Evolutionary conservation across 92 coral and sea anemone species (phyloP).

Genomic region (Pocillopora grandis): DNA sequence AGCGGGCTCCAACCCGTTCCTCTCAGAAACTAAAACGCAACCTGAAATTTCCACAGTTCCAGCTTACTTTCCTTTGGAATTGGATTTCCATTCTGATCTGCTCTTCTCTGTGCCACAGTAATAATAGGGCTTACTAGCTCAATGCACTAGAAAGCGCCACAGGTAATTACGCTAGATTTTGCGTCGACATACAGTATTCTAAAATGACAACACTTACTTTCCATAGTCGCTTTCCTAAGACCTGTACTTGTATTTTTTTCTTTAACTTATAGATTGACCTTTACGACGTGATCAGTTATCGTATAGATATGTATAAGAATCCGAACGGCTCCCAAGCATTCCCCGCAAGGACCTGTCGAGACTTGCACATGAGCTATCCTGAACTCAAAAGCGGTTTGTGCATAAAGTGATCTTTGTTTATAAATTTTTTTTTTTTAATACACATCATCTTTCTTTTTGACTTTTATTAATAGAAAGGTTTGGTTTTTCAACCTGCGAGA

Average conservation of each 20-base stretch:
- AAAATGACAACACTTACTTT: too few relatives aligned
- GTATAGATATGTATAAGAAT: constrained; percentile 74
- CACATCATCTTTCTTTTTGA: not conserved
- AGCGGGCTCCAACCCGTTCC: too few relatives aligned
- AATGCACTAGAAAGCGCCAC: too few relatives aligned
- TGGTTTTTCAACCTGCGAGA: not conserved
- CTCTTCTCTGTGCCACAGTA: too few relatives aligned
- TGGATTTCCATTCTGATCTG: too few relatives aligned
- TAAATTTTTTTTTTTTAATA: not conserved
- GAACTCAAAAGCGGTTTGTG: constrained; percentile 65
- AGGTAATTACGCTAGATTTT: too few relatives aligned
- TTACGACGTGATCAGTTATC: constrained; percentile 56
- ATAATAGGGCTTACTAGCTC: too few relatives aligned
- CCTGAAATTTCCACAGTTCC: too few relatives aligned
- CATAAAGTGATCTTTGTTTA: not conserved
- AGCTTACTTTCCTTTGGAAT: too few relatives aligned
- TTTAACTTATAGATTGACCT: constrained; percentile 39
- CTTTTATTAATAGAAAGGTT: not conserved
- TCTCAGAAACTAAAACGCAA: too few relatives aligned
- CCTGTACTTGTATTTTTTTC: not conserved
- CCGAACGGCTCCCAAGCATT: constrained; percentile 84
- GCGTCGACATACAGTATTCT: too few relatives aligned
- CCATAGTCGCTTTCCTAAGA: too few relatives aligned
- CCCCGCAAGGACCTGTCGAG: constrained; percentile 94
- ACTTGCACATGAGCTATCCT: constrained; percentile 87